Evolutionary conservation across 2,888 invertebrate species (phyloP), one percentile per base, ranked within the genome.

Genomic region (Nebria salina): DNA sequence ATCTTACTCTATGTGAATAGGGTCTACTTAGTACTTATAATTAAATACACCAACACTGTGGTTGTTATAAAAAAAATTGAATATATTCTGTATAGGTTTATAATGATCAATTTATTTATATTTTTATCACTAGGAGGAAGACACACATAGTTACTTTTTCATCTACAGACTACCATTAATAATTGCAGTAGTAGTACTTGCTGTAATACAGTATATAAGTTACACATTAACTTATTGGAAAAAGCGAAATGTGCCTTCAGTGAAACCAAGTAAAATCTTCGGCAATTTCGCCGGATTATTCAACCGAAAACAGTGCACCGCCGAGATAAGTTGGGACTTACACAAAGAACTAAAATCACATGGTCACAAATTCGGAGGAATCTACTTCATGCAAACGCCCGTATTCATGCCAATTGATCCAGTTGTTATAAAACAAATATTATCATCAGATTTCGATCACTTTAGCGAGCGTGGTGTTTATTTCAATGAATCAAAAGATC

Each of bases 371-470:
- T 82, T 79, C 65, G 84, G 76, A 13, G 84, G 84, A 11, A 64
- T 84, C 8, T 87, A 85, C 77, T 80, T 84, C 26, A 82, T 85
- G 1, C 77, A 80, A 8, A 83, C 77, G 6, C 88, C 88, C 2
- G 77, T 83, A 13, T 86, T 86, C 68, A 75, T 89, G 7, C 85
- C 88, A 4, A 81, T 86, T 4, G 87, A 89, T 84, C 85, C 86
- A 11, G 86, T 86, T 4, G 66, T 87, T 1, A 84, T 89, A 9
- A 87, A 87, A 82, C 74, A 84, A n/a, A 86, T 89, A n/a, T 72
- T 88, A 70, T 84, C 86, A 7, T 86, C 85, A 54, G 88, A 89
- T 83, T 89, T 89, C 82, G 81, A 83, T 4, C 83, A 87, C 83
- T 89, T 89, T 81, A 84, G 84, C 9, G 85, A 88, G 81, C 85